Evolutionary conservation across 2,888 invertebrate genomes (phyloP), one percentile per base, ranked within the genome.

Genomic region (Ophraella communa): DNA sequence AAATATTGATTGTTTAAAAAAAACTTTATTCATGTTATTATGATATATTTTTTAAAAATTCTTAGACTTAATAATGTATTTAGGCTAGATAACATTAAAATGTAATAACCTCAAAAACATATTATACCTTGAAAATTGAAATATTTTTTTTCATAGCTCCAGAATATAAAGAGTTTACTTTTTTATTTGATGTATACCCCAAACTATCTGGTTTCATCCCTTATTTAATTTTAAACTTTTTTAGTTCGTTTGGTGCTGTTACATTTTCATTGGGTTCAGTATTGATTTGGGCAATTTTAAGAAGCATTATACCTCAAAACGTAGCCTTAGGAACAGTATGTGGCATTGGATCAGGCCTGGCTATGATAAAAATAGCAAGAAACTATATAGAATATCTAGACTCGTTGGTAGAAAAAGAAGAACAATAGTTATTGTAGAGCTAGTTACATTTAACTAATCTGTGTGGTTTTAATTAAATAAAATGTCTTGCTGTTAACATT

Each of bases 261-360:
- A 85, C 96, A 20, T 92, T 96, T 85, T 94, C 94, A 70, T 88
- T 96, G 78, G 96, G 96, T 11, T 95, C 95, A 0, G 91, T 96
- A 51, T 86, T 96, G 62, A 83, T 92, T 68, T 95, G 95, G 93
- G 96, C 96, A 7, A 89, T 96, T 35, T 83, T 93, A 42, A 89
- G 94, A 77, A 91, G 91, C 71, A 84, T 92, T 35, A 84, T 95
- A 49, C 93, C 93, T 0, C 86, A 89, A 70, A 88, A 88, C 78
- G 87, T 89, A 44, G 80, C 87, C 4, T 74, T 91, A 21, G 89
- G 91, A 71, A 88, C 90, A 27, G 73, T 88, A 33, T 84, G 90
- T 69, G 93, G 93, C 27, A 78, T 93, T n/a, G 84, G 88, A 21
- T 88, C 91, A 39, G 90, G 91, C 62, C 82, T 88, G 51, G 87